Evolutionary conservation across 2,888 invertebrate genomes (phyloP), one percentile per base, ranked within the genome.

Genomic region (Alentia gelatinosa): DNA sequence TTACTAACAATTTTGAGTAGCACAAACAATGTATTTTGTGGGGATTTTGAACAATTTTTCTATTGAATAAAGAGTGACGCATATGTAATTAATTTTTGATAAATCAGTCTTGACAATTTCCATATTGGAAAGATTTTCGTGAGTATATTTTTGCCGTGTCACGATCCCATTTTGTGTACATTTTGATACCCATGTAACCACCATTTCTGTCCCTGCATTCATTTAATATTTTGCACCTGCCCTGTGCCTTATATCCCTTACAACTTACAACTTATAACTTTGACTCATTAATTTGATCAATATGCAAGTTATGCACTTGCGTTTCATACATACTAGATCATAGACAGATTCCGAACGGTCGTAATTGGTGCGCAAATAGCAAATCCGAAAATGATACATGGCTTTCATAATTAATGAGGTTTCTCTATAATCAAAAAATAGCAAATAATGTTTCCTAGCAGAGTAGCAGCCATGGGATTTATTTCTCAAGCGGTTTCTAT

Each of bases 211-310:
- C 12, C 79, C 79, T n/a, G 9, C n/a, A 12, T 39, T 68, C 79
- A 37, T 79, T 35, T 79, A 23, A 79, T 79, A 19, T 35, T 37
- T 35, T 79, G 79, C 79, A 35, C 79, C 35, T 79, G 79, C 79
- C 39, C 79, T 79, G 39, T 79, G 79, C 79, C 35, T 35, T 79
- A 79, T 35, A 37, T 79, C 79, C 79, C 39, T 37, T 56, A 56
- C n/a, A 3, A 4, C 19, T 56, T 56, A 12, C n/a, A n/a, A n/a
- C n/a, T n/a, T n/a, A n/a, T n/a, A n/a, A n/a, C n/a, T n/a, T n/a
- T n/a, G n/a, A n/a, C n/a, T n/a, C n/a, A n/a, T n/a, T n/a, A n/a
- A n/a, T n/a, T n/a, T n/a, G n/a, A n/a, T n/a, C n/a, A n/a, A n/a
- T n/a, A n/a, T n/a, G n/a, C n/a, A n/a, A n/a, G n/a, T n/a, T n/a